Percentiles rank a stretch among this genome's conserved stretches.
phyloP scores from a whole-genome alignment of 2,797 vertebrate genomes.

The Aplochiton taeniatus region DNA sequence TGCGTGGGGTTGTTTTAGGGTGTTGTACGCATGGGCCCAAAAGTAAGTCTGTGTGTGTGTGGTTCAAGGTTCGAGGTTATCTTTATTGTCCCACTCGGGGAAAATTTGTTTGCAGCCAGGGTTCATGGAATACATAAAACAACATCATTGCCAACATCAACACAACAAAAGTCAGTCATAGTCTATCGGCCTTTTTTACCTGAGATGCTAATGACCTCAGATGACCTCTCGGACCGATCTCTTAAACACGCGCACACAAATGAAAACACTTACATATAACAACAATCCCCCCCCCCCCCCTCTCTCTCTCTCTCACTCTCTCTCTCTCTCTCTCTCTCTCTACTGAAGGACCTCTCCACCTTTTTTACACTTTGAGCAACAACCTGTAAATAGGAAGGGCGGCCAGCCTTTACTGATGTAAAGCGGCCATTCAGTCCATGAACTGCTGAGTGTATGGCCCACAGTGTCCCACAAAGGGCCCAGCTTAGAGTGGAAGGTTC shows the following conservation, averaged over 20 bases:
- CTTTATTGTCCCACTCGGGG: too few relatives aligned
- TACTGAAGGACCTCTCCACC: neutral
- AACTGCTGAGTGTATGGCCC: neutral
- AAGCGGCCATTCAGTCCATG: neutral
- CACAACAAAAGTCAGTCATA: too few relatives aligned
- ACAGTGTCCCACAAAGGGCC: neutral
- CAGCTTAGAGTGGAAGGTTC: neutral
- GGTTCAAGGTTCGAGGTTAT: too few relatives aligned
- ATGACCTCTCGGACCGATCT: too few relatives aligned
- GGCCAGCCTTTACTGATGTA: neutral
- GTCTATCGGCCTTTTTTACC: too few relatives aligned
- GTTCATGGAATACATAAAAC: too few relatives aligned
- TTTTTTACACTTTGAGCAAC: neutral
- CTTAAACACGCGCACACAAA: too few relatives aligned
- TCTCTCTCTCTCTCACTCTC: conserved; percentile 1
- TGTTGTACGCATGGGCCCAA: conserved; percentile 5
- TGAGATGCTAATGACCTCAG: too few relatives aligned
- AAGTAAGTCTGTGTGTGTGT: neutral
- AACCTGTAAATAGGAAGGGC: neutral
- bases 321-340: conserved; percentile 4
- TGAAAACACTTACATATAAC: too few relatives aligned
- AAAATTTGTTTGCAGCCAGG: too few relatives aligned
- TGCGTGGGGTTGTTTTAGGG: conserved; percentile 16
- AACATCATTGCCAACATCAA: too few relatives aligned
- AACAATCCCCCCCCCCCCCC: too few relatives aligned